A percentile compares a stretch with the other conserved stretches of the same genome.
Evolutionary conservation across 2,888 invertebrate species (phyloP).

Genomic region (Xiphydria camelus): DNA sequence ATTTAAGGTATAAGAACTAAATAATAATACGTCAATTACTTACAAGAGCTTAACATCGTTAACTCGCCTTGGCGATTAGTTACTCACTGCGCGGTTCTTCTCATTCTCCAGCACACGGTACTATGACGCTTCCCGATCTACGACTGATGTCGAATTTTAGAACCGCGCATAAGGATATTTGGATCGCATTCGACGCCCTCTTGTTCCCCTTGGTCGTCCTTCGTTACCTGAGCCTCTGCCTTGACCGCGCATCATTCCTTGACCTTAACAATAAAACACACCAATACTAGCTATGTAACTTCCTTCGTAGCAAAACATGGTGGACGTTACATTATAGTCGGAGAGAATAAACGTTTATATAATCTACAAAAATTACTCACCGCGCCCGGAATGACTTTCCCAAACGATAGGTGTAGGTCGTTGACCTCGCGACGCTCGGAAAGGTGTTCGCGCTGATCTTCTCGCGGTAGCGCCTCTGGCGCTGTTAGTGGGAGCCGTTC

Average conservation of each 20-base stretch:
- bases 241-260: constrained; percentile 38
- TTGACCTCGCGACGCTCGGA: constrained; percentile 50
- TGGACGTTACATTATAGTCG: constrained; percentile 4
- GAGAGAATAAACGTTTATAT: neutral
- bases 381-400: constrained; percentile 54
- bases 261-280: constrained; percentile 25
- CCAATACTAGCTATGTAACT: neutral
- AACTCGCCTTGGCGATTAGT: neutral
- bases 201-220: constrained; percentile 38
- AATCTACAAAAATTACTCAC: constrained; percentile 17
- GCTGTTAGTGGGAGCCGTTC: constrained; percentile 30
- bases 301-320: neutral
- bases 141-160: constrained; percentile 9
- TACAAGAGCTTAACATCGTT: neutral
- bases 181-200: constrained; percentile 43
- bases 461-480: constrained; percentile 43
- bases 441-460: constrained; percentile 47
- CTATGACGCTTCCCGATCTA: neutral
- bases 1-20: too few relatives aligned
- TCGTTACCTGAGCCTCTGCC: constrained; percentile 33
- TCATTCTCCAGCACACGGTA: too few relatives aligned
- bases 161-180: constrained; percentile 32
- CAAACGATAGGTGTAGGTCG: constrained; percentile 70
- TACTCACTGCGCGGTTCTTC: neutral
- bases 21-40: neutral